Conservation (phyloP, 2,888 invertebrate species). For the Neocrepidodera transversa region DNA sequence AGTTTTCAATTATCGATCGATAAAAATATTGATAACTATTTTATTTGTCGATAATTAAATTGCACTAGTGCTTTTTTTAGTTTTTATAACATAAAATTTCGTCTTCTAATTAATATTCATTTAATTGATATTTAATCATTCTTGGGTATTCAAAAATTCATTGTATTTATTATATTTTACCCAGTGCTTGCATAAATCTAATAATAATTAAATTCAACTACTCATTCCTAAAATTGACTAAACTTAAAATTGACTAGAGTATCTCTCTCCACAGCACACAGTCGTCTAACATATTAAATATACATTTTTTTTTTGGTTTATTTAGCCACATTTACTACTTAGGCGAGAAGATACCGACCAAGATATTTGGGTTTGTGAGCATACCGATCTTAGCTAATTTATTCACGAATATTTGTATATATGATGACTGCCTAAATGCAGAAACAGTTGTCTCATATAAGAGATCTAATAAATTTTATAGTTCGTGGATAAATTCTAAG, state of each 20-base stretch:
- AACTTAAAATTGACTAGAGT: slow-evolving; percentile 62
- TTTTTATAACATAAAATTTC: too few species aligned
- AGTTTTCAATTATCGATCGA: too few species aligned
- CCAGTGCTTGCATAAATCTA: slow-evolving; percentile 52
- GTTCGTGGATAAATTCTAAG: neutral
- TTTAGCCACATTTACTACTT: slow-evolving; percentile 59
- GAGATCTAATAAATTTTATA: too few species aligned
- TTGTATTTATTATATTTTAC: slow-evolving; percentile 47
- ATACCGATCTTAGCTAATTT: slow-evolving; percentile 9
- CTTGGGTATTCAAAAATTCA: slow-evolving; percentile 23
- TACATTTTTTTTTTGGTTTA: slow-evolving; percentile 50
- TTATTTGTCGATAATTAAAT: too few species aligned
- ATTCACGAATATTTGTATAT: too few species aligned
- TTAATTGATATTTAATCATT: slow-evolving; percentile 17
- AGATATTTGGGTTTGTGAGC: slow-evolving; percentile 4
- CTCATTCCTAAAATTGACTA: slow-evolving; percentile 60
- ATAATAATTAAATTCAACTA: slow-evolving; percentile 54
- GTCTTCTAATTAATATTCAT: too few species aligned
- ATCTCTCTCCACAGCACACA: slow-evolving; percentile 56
- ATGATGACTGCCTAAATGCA: too few species aligned
- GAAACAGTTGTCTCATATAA: too few species aligned
- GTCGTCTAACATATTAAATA: slow-evolving; percentile 52
- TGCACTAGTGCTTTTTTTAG: too few species aligned
- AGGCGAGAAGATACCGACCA: slow-evolving; percentile 47
- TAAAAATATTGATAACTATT: too few species aligned